phyloP scores from a whole-genome alignment of 2,888 invertebrate species.

The Anorthoa munda region DNA sequence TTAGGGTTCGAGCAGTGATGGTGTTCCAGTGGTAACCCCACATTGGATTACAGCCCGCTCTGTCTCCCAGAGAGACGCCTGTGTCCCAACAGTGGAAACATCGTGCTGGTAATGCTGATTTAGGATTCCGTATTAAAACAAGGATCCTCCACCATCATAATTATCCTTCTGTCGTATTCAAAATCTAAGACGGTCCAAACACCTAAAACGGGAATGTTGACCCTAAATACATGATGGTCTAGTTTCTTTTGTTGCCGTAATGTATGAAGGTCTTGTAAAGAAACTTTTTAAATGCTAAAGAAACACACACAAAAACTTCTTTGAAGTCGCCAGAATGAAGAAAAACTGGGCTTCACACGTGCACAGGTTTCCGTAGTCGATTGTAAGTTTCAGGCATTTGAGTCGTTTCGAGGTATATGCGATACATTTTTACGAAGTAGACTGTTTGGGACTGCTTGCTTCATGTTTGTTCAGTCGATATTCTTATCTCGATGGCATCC shows the following conservation, averaged over 20 bases:
- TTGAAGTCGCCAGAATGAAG: neutral
- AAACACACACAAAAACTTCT: neutral
- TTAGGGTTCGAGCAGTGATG: neutral
- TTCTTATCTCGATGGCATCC: slow-evolving; percentile 50
- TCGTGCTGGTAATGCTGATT: neutral
- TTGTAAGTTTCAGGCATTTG: neutral
- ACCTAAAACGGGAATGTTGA: neutral
- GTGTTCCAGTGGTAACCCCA: neutral
- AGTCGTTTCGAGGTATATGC: neutral
- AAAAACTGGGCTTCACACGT: neutral
- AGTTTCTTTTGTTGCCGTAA: neutral
- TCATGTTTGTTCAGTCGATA: slow-evolving; percentile 45
- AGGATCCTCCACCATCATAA: neutral
- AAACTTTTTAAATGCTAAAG: neutral
- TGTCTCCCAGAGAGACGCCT: neutral
- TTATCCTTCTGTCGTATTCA: neutral
- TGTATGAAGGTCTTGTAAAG: neutral
- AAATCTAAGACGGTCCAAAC: neutral
- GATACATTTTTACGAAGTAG: slow-evolving; percentile 34
- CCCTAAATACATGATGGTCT: neutral
- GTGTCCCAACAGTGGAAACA: neutral
- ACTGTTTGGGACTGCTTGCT: slow-evolving; percentile 10
- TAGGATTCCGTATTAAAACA: neutral
- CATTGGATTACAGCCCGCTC: neutral
- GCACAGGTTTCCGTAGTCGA: neutral